Evolutionary conservation across 2,888 invertebrate species (phyloP).

Genomic region (Aethes cnicana): DNA sequence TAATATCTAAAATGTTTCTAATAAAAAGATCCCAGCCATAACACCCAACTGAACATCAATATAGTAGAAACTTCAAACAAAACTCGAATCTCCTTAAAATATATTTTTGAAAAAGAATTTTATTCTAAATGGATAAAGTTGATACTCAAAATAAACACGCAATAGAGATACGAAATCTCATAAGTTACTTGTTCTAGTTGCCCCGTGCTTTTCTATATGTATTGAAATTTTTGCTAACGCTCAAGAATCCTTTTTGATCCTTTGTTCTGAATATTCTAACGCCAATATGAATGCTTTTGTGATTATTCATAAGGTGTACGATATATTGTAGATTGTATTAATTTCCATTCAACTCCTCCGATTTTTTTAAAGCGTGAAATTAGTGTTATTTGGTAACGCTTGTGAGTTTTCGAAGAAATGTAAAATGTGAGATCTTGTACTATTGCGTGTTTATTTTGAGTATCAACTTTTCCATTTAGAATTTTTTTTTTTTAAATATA

Average conservation of each 20-base stretch:
- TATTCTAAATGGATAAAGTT: neutral
- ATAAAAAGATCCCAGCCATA: too few species aligned
- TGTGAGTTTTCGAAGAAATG: too few species aligned
- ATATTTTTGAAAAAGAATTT: neutral
- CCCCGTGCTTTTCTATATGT: constrained; percentile 20
- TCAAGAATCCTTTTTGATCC: constrained; percentile 26
- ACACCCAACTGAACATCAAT: constrained; percentile 20
- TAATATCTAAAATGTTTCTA: too few species aligned
- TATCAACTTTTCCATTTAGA: too few species aligned
- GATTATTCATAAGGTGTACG: neutral
- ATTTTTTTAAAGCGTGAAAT: too few species aligned
- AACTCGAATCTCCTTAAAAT: neutral
- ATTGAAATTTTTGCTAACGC: constrained; percentile 28
- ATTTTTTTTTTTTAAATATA: too few species aligned
- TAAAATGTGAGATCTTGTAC: too few species aligned
- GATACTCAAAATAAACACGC: neutral
- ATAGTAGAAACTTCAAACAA: too few species aligned
- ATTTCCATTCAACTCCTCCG: too few species aligned
- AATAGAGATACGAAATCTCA: neutral
- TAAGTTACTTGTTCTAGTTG: constrained; percentile 2
- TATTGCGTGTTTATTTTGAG: too few species aligned
- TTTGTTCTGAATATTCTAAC: constrained; percentile 16
- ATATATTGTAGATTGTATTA: too few species aligned
- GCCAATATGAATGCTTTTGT: constrained; percentile 2
- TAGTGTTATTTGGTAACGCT: too few species aligned